Evolutionary conservation across 1,140 invertebrate species (phyloP), one percentile per base, ranked within the genome.

Genomic region (Papilio polytes): DNA sequence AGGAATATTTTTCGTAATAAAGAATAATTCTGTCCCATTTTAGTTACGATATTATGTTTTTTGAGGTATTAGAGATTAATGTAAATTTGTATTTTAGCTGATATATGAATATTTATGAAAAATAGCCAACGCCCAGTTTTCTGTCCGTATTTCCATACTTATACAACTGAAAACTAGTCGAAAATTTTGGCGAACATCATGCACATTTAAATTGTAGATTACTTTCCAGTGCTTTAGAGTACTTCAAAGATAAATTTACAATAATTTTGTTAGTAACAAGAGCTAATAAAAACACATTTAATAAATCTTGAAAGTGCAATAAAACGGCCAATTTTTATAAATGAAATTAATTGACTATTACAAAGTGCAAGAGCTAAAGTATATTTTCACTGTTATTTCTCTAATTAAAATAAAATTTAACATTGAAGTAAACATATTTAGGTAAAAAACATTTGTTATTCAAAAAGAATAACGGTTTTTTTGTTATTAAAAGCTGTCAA

Each of bases 181-280:
- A 26, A 31, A 70, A 70, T 70, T n/a, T 70, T 31, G 26, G 26
- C 26, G 26, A 12, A 70, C 22, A 70, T 22, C 22, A 59, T 22
- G 20, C 59, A 36, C 12, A 70, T 70, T 70, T 70, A 70, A 70
- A 70, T 70, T 70, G 63, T 70, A 70, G 26, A 70, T 31, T 70
- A 7, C 26, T 13, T 63, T 63, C 26, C 59, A 48, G 12, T 48
- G n/a, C 53, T 56, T 20, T 56, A 9, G 2, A 70, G 26, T 70
- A 36, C 13, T 31, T 70, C 1, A 15, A 70, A 70, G 63, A 31
- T 70, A 70, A 18, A 63, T 63, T 22, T 22, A 1, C 10, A 63
- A 26, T 63, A 63, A 26, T 12, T 63, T 63, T 26, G 3, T 22
- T 3, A 26, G 53, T 56, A n/a, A 56, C n/a, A 20, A 56, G n/a